A percentile compares a stretch with the other conserved stretches of the same genome.
Conservation (phyloP, 2,888 invertebrate species). For the Cyclophora albipunctata region DNA sequence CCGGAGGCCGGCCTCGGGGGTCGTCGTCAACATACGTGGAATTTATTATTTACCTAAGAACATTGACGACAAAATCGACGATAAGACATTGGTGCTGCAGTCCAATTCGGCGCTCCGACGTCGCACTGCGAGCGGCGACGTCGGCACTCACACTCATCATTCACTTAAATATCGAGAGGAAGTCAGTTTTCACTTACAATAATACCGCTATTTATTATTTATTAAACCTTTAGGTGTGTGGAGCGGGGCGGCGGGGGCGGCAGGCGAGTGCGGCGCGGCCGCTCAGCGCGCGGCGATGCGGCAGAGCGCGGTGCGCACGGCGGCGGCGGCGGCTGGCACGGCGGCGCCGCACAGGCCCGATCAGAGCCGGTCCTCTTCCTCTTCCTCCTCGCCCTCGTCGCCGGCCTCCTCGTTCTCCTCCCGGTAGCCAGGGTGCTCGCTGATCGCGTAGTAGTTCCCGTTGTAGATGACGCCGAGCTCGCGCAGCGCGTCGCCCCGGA, state of each 20-base stretch:
- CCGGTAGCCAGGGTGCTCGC: constrained; percentile 95
- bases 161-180: constrained; percentile 66
- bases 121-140: constrained; percentile 23
- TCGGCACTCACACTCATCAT: constrained; percentile 45
- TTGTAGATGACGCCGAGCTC: constrained; percentile 96
- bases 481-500: constrained; percentile 91
- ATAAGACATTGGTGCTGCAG: constrained; percentile 43
- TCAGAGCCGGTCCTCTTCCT: constrained; percentile 83
- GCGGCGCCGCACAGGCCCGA: constrained; percentile 72
- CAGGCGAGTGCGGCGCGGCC: constrained; percentile 23
- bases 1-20: no score
- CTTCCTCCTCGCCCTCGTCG: constrained; percentile 89
- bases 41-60: constrained; percentile 42
- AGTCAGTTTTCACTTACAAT: constrained; percentile 69
- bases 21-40: constrained; percentile 13
- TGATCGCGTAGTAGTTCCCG: constrained; percentile 95
- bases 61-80: constrained; percentile 56
- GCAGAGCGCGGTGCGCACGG: constrained; percentile 60
- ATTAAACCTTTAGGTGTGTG: not conserved
- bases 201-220: constrained; percentile 51
- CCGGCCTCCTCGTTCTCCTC: constrained; percentile 91
- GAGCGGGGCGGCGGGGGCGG: constrained; percentile 9
- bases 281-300: constrained; percentile 54
- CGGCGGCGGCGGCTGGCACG: constrained; percentile 60
- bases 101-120: constrained; percentile 31